phyloP scores from a whole-genome alignment of 2,888 invertebrate genomes.

The Mesorhabditis spiculigera region DNA sequence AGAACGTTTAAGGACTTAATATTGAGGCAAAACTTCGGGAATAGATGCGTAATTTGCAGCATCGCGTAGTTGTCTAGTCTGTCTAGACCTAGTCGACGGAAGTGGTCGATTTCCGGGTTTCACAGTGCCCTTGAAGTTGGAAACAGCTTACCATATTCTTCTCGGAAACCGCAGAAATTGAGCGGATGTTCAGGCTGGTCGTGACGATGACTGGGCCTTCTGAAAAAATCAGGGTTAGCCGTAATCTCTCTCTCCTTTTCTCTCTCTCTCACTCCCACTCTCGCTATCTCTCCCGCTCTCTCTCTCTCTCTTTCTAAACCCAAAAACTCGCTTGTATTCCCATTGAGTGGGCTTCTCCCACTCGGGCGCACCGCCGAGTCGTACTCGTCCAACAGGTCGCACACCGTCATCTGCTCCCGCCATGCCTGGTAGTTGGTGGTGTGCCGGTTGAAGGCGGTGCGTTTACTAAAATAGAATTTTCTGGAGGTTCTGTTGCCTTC shows the following conservation, averaged over 20 bases:
- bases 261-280: background rate
- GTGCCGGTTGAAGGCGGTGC: constrained; percentile 52
- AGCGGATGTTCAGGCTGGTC: constrained; percentile 48
- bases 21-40: constrained; percentile 6
- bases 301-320: too few species aligned
- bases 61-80: too few species aligned
- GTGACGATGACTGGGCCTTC: constrained; percentile 50
- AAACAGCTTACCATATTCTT: constrained; percentile 47
- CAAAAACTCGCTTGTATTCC: constrained; percentile 31
- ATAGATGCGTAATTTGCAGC: too few species aligned
- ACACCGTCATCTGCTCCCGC: constrained; percentile 56
- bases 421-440: constrained; percentile 57
- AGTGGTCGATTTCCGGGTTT: too few species aligned
- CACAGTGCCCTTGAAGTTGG: background rate
- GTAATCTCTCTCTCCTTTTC: too few species aligned
- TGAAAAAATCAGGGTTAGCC: constrained; percentile 15
- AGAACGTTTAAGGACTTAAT: background rate
- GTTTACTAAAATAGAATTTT: constrained; percentile 47
- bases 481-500: too few species aligned
- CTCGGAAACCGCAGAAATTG: constrained; percentile 54
- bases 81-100: too few species aligned
- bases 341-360: constrained; percentile 46
- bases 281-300: too few species aligned
- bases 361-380: constrained; percentile 53
- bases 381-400: constrained; percentile 52